These are phyloP conservation scores for Premnoplex brunnescens DNA, from an alignment of 2,797 vertebrate species.

Conservation along the genomic window DNA sequence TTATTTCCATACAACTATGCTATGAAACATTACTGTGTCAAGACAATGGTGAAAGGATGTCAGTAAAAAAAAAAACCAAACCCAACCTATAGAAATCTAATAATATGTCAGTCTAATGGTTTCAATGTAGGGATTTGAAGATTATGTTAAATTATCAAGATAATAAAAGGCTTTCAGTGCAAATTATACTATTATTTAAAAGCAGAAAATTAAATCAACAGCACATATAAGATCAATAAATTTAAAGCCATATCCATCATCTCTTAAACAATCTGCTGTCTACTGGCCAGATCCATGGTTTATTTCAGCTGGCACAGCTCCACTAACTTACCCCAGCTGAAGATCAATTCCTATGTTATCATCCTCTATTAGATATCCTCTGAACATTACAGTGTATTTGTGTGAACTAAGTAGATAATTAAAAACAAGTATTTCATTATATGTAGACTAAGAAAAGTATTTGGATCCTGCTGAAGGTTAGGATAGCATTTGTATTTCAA, in stretches of 20 bases:
- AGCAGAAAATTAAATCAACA: not conserved
- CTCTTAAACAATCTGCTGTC: not conserved
- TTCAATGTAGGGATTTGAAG: not conserved
- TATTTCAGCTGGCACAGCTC: not conserved
- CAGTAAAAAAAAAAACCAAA: not conserved
- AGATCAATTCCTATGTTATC: not conserved
- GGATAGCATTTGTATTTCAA: not conserved
- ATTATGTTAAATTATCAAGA: not conserved
- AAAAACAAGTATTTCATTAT: not conserved
- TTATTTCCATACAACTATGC: not conserved
- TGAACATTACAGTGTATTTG: not conserved
- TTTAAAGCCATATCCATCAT: not conserved
- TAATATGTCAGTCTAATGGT: not conserved
- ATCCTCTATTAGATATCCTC: not conserved
- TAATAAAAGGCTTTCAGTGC: not conserved
- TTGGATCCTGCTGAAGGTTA: not conserved
- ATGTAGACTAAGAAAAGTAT: not conserved
- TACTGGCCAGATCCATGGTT: not conserved
- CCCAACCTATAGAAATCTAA: not conserved
- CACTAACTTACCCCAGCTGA: not conserved
- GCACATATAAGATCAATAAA: not conserved
- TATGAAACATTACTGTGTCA: not conserved
- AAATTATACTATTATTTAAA: conserved; percentile 6
- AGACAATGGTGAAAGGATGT: not conserved
- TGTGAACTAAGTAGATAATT: not conserved